Conservation (phyloP, 2,888 invertebrate species). For the Arge pagana region DNA sequence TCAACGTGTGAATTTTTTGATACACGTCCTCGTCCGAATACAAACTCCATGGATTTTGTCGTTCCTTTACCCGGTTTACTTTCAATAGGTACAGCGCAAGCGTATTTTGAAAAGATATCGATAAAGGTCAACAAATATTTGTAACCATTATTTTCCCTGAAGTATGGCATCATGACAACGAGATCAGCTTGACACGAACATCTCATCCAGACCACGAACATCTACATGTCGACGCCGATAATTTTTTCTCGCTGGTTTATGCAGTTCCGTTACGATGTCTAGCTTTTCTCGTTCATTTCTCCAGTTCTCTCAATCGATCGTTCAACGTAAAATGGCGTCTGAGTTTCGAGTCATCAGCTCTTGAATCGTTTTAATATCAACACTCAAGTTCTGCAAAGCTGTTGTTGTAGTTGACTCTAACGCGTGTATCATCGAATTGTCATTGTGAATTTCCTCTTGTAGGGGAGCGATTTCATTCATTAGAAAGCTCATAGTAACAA, state of each 20-base stretch:
- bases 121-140: too few relatives aligned
- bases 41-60: conserved; percentile 32
- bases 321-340: conserved; percentile 46
- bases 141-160: neutral
- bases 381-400: neutral
- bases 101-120: neutral
- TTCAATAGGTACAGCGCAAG: neutral
- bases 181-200: conserved; percentile 4
- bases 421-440: neutral
- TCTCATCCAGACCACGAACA: conserved; percentile 8
- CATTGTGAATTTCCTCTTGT: neutral
- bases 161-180: conserved; percentile 6
- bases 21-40: conserved; percentile 22
- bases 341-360: conserved; percentile 48
- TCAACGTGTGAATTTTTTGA: too few relatives aligned
- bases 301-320: conserved; percentile 9
- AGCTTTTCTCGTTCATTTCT: neutral
- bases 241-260: neutral
- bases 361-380: neutral
- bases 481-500: neutral
- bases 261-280: neutral
- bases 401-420: neutral
- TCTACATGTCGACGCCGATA: conserved; percentile 9
- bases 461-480: neutral
- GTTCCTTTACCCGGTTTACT: conserved; percentile 36